These are phyloP conservation scores for Strigamia maritima DNA, from an alignment of 2,888 invertebrate genomes.

Conservation along the genomic window DNA sequence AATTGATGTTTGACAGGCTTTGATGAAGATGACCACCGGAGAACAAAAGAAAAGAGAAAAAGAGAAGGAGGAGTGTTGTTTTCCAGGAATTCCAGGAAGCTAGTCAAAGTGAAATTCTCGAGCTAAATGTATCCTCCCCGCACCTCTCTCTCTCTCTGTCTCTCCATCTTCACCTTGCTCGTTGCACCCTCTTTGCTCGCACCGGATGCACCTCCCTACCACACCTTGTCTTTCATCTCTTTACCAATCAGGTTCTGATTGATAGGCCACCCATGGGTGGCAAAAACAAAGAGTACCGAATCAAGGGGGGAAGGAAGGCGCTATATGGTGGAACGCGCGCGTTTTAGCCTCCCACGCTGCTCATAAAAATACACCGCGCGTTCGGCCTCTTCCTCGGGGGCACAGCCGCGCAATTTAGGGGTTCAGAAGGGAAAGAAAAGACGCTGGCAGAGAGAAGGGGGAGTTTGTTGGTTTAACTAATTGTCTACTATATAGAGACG, in stretches of 20 bases:
- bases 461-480: conserved; percentile 19
- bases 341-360: conserved; percentile 23
- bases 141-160: too few relatives aligned
- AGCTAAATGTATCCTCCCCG: not conserved
- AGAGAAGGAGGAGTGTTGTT: not conserved
- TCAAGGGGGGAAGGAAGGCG: not conserved
- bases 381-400: conserved; percentile 18
- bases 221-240: not conserved
- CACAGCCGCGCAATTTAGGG: conserved; percentile 8
- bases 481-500: conserved; percentile 5
- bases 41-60: not conserved
- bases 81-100: conserved; percentile 12
- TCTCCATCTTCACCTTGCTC: too few relatives aligned
- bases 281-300: conserved; percentile 6
- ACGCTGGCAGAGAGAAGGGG: not conserved
- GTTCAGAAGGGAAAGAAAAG: not conserved
- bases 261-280: conserved; percentile 23
- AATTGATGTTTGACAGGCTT: not conserved
- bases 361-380: not conserved
- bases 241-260: not conserved
- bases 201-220: not conserved
- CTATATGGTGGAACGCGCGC: not conserved
- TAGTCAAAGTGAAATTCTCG: not conserved
- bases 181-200: not conserved
- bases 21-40: conserved; percentile 10